phyloP scores from a whole-genome alignment of 1,140 invertebrate genomes.

The Sinonovacula constricta region DNA sequence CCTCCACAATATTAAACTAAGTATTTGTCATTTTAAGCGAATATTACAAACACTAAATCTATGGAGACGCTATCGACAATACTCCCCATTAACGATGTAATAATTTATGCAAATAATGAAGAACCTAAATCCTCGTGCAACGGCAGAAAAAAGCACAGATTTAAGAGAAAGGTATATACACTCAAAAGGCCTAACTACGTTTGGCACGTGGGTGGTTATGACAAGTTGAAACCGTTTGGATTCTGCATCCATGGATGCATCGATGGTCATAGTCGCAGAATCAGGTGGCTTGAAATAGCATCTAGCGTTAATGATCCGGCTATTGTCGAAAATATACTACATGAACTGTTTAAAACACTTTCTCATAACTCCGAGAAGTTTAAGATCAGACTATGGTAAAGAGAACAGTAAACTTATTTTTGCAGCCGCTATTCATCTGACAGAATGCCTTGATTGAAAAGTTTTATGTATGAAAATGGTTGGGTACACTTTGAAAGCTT shows the following conservation, averaged over 20 bases:
- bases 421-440: no score
- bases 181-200: conserved; percentile 62
- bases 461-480: conserved; percentile 47
- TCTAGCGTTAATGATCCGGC: conserved; percentile 65
- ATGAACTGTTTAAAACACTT: conserved; percentile 44
- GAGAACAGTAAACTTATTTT: no score
- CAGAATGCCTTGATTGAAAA: conserved; percentile 31
- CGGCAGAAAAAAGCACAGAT: conserved; percentile 22
- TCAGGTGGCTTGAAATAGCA: conserved; percentile 69
- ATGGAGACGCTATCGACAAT: background rate
- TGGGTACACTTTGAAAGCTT: conserved; percentile 33
- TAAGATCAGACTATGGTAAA: no score
- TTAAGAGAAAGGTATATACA: conserved; percentile 52
- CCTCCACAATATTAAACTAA: conserved; percentile 23
- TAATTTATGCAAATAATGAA: conserved; percentile 21
- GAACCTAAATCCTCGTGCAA: conserved; percentile 11
- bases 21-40: conserved; percentile 19
- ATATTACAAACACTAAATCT: conserved; percentile 14
- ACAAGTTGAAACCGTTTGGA: conserved; percentile 73
- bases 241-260: conserved; percentile 68
- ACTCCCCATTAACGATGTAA: conserved; percentile 8
- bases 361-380: conserved; percentile 5
- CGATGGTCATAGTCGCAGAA: conserved; percentile 70
- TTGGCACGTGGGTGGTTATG: conserved; percentile 73
- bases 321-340: conserved; percentile 62